phyloP scores from a whole-genome alignment of 2,797 vertebrate genomes.

The Anas flavirostris region DNA sequence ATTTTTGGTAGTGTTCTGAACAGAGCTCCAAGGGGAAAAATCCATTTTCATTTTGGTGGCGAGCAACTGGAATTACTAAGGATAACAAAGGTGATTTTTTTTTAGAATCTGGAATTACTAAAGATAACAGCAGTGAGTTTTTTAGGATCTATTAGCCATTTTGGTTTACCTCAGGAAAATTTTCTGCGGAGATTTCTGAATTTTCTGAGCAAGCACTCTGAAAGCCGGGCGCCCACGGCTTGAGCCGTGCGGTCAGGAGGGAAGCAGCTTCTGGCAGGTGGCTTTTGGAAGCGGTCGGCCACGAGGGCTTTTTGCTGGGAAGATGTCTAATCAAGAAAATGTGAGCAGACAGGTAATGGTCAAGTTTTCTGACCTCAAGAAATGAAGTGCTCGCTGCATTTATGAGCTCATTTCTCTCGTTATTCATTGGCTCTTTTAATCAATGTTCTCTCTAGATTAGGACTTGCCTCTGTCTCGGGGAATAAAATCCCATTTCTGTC shows the following conservation, averaged over 20 bases:
- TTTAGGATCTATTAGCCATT: neutral
- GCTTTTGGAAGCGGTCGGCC: neutral
- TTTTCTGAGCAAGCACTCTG: neutral
- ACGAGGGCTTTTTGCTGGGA: neutral
- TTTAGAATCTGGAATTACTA: neutral
- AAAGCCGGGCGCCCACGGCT: neutral
- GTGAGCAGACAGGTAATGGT: neutral
- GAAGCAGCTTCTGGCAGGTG: neutral
- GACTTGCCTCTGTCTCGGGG: neutral
- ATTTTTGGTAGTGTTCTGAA: neutral
- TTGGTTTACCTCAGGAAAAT: neutral
- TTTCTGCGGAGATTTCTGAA: neutral
- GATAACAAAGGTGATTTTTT: neutral
- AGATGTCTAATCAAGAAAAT: neutral
- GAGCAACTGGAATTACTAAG: neutral
- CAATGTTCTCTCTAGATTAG: neutral
- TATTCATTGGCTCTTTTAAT: neutral
- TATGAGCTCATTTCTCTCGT: neutral
- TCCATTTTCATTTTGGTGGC: neutral
- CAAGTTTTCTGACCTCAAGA: neutral
- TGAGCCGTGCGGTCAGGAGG: rapidly evolving
- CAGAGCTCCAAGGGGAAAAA: neutral
- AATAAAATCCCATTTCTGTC: neutral
- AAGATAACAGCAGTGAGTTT: neutral
- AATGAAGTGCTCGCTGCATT: neutral